Evolutionary conservation across 2,797 vertebrate genomes (phyloP).

Genomic region (Vultur gryphus): DNA sequence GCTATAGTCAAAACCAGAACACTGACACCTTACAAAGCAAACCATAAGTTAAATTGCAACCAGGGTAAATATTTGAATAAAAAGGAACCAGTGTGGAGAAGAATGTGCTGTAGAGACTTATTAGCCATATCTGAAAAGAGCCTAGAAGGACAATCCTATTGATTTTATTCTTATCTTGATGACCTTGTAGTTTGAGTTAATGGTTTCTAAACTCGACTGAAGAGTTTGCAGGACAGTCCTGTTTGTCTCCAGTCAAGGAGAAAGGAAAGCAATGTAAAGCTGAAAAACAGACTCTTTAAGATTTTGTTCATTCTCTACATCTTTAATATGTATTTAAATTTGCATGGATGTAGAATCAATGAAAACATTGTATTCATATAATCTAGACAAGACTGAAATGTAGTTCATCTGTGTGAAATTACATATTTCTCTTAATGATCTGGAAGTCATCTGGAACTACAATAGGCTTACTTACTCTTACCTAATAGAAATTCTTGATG

Average conservation of each 20-base stretch:
- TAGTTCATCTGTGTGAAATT: neutral
- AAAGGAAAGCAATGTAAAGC: neutral
- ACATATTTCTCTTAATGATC: neutral
- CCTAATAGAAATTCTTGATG: neutral
- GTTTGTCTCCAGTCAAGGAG: slow-evolving; percentile 54
- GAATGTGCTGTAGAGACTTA: neutral
- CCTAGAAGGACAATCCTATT: neutral
- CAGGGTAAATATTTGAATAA: slow-evolving; percentile 57
- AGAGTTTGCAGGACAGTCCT: slow-evolving; percentile 19
- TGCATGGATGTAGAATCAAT: neutral
- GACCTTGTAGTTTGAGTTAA: slow-evolving; percentile 61
- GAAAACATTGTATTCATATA: neutral
- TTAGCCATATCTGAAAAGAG: neutral
- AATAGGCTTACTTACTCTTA: neutral
- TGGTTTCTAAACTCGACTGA: slow-evolving; percentile 50
- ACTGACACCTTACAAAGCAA: neutral
- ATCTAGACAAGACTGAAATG: neutral
- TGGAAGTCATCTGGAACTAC: neutral
- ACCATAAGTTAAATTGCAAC: slow-evolving; percentile 26
- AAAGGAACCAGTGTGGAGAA: neutral
- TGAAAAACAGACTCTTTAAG: neutral
- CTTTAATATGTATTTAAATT: neutral
- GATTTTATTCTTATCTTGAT: slow-evolving; percentile 58
- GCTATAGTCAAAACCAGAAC: neutral
- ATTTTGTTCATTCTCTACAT: neutral